These are phyloP conservation scores for Cephalopterus ornatus DNA, from an alignment of 2,113 vertebrate species.

Conservation along the genomic window DNA sequence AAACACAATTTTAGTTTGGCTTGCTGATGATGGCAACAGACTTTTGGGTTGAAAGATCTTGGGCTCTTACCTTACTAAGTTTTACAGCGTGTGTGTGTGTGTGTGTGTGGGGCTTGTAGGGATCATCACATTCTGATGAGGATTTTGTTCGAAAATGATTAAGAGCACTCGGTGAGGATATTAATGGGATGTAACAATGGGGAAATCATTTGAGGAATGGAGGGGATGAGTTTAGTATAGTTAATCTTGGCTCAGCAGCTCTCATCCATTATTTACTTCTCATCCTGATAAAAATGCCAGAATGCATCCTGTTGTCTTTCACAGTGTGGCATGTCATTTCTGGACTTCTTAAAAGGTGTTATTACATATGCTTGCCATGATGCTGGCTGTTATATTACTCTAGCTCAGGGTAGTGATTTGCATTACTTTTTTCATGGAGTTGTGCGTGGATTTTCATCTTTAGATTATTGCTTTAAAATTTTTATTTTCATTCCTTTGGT, in stretches of 20 bases:
- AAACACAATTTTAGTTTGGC: neutral
- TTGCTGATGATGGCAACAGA: neutral
- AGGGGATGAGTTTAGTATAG: neutral
- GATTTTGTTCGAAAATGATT: neutral
- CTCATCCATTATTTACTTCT: conserved; percentile 2
- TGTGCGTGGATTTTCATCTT: neutral
- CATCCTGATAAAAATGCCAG: neutral
- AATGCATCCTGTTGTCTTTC: neutral
- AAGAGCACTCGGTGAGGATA: neutral
- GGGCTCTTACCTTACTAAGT: neutral
- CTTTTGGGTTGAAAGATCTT: neutral
- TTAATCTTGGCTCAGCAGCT: neutral
- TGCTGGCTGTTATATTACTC: neutral
- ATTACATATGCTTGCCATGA: neutral
- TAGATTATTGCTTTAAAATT: neutral
- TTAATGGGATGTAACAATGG: neutral
- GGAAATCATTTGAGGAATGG: neutral
- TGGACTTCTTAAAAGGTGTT: neutral
- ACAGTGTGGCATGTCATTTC: neutral
- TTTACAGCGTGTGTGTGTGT: neutral
- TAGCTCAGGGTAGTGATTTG: neutral
- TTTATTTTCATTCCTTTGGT: neutral
- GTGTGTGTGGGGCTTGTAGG: neutral
- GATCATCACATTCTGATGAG: neutral
- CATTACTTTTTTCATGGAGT: neutral